Percentiles rank a stretch among this genome's conserved stretches.
These are phyloP conservation scores for Sphinx pinastri DNA, from an alignment of 2,888 invertebrate genomes.

Conservation along the genomic window DNA sequence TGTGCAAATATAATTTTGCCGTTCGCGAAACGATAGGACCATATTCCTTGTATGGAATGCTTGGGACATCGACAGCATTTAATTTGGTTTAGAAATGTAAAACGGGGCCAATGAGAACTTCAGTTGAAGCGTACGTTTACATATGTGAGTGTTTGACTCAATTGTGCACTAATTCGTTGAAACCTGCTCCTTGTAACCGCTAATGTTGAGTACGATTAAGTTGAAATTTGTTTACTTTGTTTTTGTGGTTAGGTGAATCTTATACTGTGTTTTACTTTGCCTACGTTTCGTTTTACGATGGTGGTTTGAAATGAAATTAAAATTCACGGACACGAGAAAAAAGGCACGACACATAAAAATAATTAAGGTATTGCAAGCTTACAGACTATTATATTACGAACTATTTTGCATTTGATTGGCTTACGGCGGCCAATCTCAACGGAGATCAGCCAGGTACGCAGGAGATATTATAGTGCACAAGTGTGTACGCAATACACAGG, in stretches of 20 bases:
- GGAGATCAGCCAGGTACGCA: too few species aligned
- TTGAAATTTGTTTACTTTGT: neutral
- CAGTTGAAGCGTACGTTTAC: conserved; percentile 22
- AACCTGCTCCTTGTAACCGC: conserved; percentile 16
- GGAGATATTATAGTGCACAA: too few species aligned
- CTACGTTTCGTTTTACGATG: too few species aligned
- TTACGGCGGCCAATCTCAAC: too few species aligned
- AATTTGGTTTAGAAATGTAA: conserved; percentile 31
- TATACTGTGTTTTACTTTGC: too few species aligned
- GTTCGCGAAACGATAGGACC: neutral
- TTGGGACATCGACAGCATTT: neutral
- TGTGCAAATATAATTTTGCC: conserved; percentile 18
- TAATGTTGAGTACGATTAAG: conserved; percentile 25
- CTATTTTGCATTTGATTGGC: too few species aligned
- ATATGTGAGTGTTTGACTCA: conserved; percentile 27
- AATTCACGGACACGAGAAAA: too few species aligned
- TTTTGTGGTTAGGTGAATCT: neutral
- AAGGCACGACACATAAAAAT: too few species aligned
- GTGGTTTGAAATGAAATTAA: too few species aligned
- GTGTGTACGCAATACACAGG: too few species aligned
- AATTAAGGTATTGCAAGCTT: too few species aligned
- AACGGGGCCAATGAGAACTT: conserved; percentile 35
- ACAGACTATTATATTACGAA: too few species aligned
- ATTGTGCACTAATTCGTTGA: conserved; percentile 28
- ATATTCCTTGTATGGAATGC: neutral